Evolutionary conservation across 2,113 vertebrate species (phyloP), one percentile per base, ranked within the genome.

Genomic region (Chloebia gouldiae): DNA sequence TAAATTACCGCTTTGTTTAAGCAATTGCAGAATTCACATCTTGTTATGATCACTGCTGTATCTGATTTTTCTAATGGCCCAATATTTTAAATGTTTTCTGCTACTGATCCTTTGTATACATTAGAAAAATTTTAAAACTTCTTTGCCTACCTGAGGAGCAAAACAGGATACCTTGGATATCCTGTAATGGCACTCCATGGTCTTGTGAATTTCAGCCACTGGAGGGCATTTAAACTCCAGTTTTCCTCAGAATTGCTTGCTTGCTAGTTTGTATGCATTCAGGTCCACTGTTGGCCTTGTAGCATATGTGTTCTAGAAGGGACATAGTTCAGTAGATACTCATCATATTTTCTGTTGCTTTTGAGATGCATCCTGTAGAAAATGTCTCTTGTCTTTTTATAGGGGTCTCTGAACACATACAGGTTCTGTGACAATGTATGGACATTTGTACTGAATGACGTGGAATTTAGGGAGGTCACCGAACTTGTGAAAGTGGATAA

Each of bases 381-480:
- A 72, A 81, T 96, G 31, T 88, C 89, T 97, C 64, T 94, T 97
- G 89, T 97, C 90, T 88, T 96, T 96, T 97, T 93, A 8, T 97
- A 99, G 99, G 99, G 99, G 31, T 99, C 99, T 69, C 98, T 99
- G 96, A 99, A 99, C 95, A 99, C 99, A 0, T 99, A 99, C 98
- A 97, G 99, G 94, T 99, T 99, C 98, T 99, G 99, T 84, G 99
- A 99, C 97, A 99, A 99, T 27, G 99, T 99, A 57, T 99, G 99
- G 99, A 99, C 99, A 2, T 99, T 99, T 80, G 99, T 99, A 61
- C 97, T 99, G 95, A 99, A 99, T 65, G 99, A 99, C 12, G 99
- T 99, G 91, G 99, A 99, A 97, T 99, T 99, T 98, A 97, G 99
- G 91, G 99, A 99, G 96, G 99, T 99, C 84, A 99, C 99, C 17